Evolutionary conservation across 2,113 vertebrate species (phyloP), one percentile per base, ranked within the genome.

Genomic region (Tragelaphus imberbis): DNA sequence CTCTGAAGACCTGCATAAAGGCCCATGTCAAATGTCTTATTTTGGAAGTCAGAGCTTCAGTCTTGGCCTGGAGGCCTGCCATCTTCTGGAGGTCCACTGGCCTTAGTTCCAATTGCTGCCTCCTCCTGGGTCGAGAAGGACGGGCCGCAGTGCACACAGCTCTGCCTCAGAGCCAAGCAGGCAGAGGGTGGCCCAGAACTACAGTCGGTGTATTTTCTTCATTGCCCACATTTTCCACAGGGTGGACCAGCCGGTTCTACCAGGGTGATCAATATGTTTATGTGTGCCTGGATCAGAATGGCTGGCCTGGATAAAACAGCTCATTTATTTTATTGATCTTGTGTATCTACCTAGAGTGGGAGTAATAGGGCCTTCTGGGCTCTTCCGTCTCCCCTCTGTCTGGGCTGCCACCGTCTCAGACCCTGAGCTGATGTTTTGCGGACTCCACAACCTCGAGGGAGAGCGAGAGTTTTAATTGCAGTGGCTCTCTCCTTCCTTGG

Each of bases 61-160:
- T 28, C 30, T 68, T 1, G 0, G 30, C 51, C 44, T 30, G 3
- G 59, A n/a, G 13, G 23, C 3, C 47, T 5, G 25, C 80, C 4
- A 0, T 77, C 33, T 40, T 68, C 59, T 49, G 59, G 44, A 7
- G 19, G 30, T 12, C 7, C 2, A 0, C 4, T 25, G 28, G 33
- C 33, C 7, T 30, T 27, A 15, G 49, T 10, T 40, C 12, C 7
- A 0, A 1, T 19, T 30, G 2, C 19, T 17, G 61, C 11, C 40
- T 55, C 17, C 1, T 8, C 36, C 49, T 2, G 1, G 68, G 87
- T 19, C 15, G 13, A 7, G 11, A 19, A 36, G 30, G 49, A 5
- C 0, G 6, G 53, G 53, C 2, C 27, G 2, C 13, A 17, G 16
- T 2, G 12, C 0, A 0, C 1, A 59, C 13, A 2, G 49, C 3